phyloP scores from a whole-genome alignment of 2,113 vertebrate species.

The Calcarius ornatus region DNA sequence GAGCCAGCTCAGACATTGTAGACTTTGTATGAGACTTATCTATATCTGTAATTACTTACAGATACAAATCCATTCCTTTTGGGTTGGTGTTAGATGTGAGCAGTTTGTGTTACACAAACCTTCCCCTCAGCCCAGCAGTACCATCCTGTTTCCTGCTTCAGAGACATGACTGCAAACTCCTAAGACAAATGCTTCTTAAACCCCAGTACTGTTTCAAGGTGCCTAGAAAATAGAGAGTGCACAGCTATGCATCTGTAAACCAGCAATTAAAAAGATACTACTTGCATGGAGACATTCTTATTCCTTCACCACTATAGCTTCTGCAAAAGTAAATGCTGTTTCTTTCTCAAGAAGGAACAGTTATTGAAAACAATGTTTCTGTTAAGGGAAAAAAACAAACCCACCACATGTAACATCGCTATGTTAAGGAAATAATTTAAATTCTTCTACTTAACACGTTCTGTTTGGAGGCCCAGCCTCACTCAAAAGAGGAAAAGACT shows the following conservation, averaged over 20 bases:
- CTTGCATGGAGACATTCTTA: not conserved
- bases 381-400: not conserved
- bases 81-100: not conserved
- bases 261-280: not conserved
- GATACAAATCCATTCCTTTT: not conserved
- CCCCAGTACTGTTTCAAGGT: not conserved
- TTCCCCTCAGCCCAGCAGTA: not conserved
- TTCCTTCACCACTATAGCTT: not conserved
- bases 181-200: rapidly evolving
- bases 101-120: rapidly evolving
- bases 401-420: not conserved
- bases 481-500: not conserved
- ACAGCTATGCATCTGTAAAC: not conserved
- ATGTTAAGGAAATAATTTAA: not conserved
- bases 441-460: not conserved
- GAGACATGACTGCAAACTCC: not conserved
- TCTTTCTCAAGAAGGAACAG: not conserved
- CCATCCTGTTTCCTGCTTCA: not conserved
- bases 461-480: not conserved
- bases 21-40: too few species aligned
- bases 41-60: not conserved
- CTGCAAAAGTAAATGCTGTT: not conserved
- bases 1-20: not conserved
- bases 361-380: not conserved
- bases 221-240: not conserved